phyloP scores from a whole-genome alignment of 2,888 invertebrate genomes.

The Monochamus alternatus region DNA sequence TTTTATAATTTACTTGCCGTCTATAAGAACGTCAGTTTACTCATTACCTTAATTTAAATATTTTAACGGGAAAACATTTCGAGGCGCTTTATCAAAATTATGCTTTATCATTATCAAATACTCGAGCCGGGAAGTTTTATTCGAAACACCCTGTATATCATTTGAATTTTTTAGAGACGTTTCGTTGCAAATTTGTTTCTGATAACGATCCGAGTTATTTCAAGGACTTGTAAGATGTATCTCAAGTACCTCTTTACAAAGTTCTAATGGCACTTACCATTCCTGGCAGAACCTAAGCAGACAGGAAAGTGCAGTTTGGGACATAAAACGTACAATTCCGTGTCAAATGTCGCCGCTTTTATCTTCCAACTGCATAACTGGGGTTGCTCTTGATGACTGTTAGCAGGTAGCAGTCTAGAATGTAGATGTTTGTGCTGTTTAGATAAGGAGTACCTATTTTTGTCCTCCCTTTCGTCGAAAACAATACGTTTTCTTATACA shows the following conservation, averaged over 20 bases:
- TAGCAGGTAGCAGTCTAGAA: not conserved
- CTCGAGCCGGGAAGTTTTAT: not conserved
- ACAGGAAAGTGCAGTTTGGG: conserved; percentile 2
- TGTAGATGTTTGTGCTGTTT: conserved; percentile 3
- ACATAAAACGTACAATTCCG: not conserved
- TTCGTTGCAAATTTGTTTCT: not conserved
- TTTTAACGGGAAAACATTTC: no score
- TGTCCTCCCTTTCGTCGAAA: no score
- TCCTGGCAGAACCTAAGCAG: not conserved
- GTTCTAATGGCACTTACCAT: conserved; percentile 10
- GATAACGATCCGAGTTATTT: conserved; percentile 11
- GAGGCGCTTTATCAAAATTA: no score
- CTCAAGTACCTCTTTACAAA: conserved; percentile 1
- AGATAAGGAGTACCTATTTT: conserved; percentile 6
- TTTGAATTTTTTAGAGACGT: no score
- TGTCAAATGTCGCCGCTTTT: conserved; percentile 16
- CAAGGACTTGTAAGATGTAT: not conserved
- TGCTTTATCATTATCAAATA: no score
- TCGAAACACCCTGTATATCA: not conserved
- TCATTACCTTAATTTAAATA: no score
- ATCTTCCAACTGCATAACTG: not conserved
- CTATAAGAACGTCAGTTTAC: no score
- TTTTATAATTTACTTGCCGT: no score
- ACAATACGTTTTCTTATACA: no score
- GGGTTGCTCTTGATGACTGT: not conserved